Evolutionary conservation across 2,113 vertebrate species (phyloP), one percentile per base, ranked within the genome.

Genomic region (Marmota monax): DNA sequence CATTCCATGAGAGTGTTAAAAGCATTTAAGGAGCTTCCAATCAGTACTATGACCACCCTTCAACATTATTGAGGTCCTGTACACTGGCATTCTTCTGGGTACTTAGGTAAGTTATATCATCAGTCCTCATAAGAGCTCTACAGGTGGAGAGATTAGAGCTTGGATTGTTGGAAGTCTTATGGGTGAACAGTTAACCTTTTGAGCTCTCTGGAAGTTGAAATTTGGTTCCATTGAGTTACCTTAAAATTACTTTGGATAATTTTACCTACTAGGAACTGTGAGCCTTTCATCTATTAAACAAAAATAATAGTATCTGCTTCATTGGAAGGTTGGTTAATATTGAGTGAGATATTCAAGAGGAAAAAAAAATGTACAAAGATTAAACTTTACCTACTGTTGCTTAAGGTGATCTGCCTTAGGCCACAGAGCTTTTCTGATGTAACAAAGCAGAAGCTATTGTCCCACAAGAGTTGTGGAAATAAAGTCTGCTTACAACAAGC

Each of bases 361-460:
- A 13, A 67, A 12, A 5, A 58, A 58, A 53, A 53, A 22, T 34
- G 61, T 23, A n/a, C 29, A 51, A 53, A 92, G 25, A 93, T 51
- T 5, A 45, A 85, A 80, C 65, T 2, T 27, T 74, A 45, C 53
- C 18, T 76, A 29, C 83, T 90, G 70, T 77, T 70, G 23, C 42
- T 79, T 84, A 86, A 74, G 67, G 4, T 88, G 25, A 48, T 67
- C 56, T 53, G 7, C 27, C n/a, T 93, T 74, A 61, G n/a, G 7
- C 58, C 51, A 61, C 32, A 79, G 22, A 90, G 18, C 18, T 93
- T 93, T 87, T 34, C 76, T 82, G 58, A 88, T 25, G 34, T 37
- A 96, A 74, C 83, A 89, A 93, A 92, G 39, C 3, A 79, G 22
- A 87, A 89, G n/a, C 14, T 70, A 42, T 83, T 78, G 73, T 67